These are phyloP conservation scores for Odobenus rosmarus DNA, from an alignment of 2,113 vertebrate species.

Conservation along the genomic window DNA sequence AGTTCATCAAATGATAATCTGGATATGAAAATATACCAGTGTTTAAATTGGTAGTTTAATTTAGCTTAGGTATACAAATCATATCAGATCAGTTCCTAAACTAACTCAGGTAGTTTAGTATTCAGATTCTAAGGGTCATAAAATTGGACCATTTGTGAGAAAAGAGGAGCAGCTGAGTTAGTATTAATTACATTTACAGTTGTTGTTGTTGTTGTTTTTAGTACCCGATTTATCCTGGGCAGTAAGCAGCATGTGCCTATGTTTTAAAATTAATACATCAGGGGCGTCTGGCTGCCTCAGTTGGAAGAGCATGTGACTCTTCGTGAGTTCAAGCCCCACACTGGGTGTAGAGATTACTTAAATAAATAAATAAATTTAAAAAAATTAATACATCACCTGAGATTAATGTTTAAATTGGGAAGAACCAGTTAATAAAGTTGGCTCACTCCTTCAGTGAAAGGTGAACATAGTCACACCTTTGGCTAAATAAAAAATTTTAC, in stretches of 20 bases:
- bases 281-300: neutral
- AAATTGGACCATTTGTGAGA: neutral
- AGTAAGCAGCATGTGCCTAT: neutral
- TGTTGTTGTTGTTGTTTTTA: neutral
- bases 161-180: neutral
- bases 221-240: neutral
- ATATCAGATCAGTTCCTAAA: neutral
- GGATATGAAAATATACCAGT: neutral
- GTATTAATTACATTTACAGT: neutral
- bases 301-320: neutral
- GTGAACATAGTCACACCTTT: neutral
- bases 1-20: neutral
- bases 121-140: neutral
- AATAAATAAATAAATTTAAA: neutral
- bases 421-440: slow-evolving; percentile 58
- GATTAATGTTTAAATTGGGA: slow-evolving; percentile 60
- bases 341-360: neutral
- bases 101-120: neutral
- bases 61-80: neutral
- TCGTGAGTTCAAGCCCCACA: neutral
- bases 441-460: slow-evolving; percentile 58
- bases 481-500: neutral
- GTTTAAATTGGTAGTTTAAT: neutral
- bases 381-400: slow-evolving; percentile 54
- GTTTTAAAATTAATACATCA: slow-evolving; percentile 57